Conservation (phyloP, 2,797 vertebrate genomes). For the Neomorphus geoffroyi region DNA sequence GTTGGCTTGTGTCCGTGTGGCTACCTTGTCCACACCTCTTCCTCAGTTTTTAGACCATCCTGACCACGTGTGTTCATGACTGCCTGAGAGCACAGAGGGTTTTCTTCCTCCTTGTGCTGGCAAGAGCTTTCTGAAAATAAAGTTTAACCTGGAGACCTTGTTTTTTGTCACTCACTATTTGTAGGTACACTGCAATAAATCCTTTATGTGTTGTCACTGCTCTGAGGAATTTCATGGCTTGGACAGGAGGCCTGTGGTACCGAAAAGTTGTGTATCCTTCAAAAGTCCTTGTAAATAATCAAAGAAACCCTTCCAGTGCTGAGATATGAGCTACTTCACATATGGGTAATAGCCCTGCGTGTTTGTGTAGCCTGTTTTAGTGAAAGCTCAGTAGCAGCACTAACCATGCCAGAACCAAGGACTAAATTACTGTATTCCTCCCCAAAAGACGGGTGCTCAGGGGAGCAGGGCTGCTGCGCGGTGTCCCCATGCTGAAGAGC, state of each 20-base stretch:
- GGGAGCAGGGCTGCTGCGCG: background rate
- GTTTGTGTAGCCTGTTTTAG: background rate
- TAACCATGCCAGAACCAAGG: background rate
- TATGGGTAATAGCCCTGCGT: background rate
- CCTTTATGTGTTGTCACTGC: background rate
- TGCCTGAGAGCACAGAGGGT: background rate
- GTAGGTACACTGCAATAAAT: accelerated
- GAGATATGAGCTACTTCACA: background rate
- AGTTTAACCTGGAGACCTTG: background rate
- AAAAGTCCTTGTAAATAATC: background rate
- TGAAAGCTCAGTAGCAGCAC: background rate
- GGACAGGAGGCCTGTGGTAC: background rate
- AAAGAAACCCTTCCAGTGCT: background rate
- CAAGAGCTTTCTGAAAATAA: background rate
- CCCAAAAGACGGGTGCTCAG: accelerated
- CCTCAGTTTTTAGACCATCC: background rate
- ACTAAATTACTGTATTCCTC: background rate
- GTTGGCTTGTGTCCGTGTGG: background rate
- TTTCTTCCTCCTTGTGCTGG: background rate
- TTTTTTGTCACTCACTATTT: background rate
- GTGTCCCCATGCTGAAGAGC: background rate
- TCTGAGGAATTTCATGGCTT: background rate
- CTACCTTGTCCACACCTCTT: background rate
- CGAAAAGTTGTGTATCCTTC: background rate
- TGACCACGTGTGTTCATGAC: background rate